Base-by-base conservation (phyloP, 1,140 invertebrate genomes). In the Drosophila pruinosa region DNA sequence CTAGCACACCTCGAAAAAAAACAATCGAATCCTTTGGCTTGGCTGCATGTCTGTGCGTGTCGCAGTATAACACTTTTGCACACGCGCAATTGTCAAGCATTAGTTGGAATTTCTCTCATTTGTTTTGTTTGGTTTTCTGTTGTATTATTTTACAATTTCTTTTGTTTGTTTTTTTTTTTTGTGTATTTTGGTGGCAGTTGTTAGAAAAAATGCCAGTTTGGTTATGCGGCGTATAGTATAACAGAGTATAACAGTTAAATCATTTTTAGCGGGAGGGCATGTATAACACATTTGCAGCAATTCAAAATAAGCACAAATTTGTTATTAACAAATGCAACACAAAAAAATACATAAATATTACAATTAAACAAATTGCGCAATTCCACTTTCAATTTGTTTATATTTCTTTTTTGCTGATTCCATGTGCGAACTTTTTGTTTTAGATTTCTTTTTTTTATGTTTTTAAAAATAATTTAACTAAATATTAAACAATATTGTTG, bases 381-480 rank as follows among this genome's bases (percentile, higher is more conserved):
- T 62, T 38, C 14, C 38, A 63, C 31, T 57, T 62, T 68, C 36
- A 38, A 76, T 63, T 54, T 69, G 53, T 48, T 47, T 36, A 14
- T 24, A 10, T 41, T 52, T 52, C 15, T 56, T 61, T 14, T 31
- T 39, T 36, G 15, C 31, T 59, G 48, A 75, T 45, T 78, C 58
- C 59, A 53, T 67, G 67, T 61, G 62, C 65, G 62, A 74, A 45
- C 48, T 54, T 58, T 38, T 48, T n/a, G n/a, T n/a, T n/a, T n/a
- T n/a, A n/a, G n/a, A n/a, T n/a, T 54, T 34, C 21, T 52, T 76
- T 75, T 45, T 1, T 48, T 57, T 4, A 34, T 52, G 17, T 14
- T 50, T 50, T 62, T 7, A 45, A 54, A 41, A 80, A 77, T 50
- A 85, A 83, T 85, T 85, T 85, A 80, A 85, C 80, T 85, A 86